These are phyloP conservation scores for Sphaerophoria taeniata DNA, from an alignment of 2,888 invertebrate genomes.

Conservation along the genomic window DNA sequence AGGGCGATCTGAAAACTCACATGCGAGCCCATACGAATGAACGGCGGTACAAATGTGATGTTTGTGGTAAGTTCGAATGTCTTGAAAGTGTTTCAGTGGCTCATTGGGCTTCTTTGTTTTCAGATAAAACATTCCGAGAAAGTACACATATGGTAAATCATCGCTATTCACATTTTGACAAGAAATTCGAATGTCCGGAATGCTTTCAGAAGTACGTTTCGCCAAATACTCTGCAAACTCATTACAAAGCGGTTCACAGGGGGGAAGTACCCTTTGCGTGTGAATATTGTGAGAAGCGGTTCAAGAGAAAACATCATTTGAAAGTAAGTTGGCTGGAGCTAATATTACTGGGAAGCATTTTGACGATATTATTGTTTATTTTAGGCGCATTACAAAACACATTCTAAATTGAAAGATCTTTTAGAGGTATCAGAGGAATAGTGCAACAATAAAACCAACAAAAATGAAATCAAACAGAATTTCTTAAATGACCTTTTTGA, in stretches of 20 bases:
- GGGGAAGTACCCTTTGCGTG: conserved; percentile 76
- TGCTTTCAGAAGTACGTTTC: conserved; percentile 77
- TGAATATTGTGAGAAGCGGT: conserved; percentile 76
- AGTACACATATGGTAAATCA: conserved; percentile 78
- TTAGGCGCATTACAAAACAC: conserved; percentile 76
- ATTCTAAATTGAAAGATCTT: conserved; percentile 63
- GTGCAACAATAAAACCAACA: not conserved
- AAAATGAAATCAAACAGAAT: not conserved
- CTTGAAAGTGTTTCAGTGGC: no score
- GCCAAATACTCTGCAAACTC: conserved; percentile 77
- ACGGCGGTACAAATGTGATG: conserved; percentile 77
- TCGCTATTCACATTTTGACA: conserved; percentile 77
- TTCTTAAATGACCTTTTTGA: no score
- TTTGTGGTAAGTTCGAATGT: conserved; percentile 75
- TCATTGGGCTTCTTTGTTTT: not conserved
- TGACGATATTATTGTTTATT: conserved; percentile 25
- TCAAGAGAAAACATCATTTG: conserved; percentile 78
- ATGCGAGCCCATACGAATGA: conserved; percentile 77
- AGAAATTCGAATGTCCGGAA: conserved; percentile 76
- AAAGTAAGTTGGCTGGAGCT: conserved; percentile 65
- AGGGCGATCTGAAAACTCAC: conserved; percentile 77
- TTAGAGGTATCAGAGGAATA: not conserved
- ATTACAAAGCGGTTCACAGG: conserved; percentile 77
- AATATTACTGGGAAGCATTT: no score
- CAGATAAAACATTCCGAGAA: conserved; percentile 77